Evolutionary conservation across 1,140 invertebrate species (phyloP).

Genomic region (Eupristina koningsbergeri): DNA sequence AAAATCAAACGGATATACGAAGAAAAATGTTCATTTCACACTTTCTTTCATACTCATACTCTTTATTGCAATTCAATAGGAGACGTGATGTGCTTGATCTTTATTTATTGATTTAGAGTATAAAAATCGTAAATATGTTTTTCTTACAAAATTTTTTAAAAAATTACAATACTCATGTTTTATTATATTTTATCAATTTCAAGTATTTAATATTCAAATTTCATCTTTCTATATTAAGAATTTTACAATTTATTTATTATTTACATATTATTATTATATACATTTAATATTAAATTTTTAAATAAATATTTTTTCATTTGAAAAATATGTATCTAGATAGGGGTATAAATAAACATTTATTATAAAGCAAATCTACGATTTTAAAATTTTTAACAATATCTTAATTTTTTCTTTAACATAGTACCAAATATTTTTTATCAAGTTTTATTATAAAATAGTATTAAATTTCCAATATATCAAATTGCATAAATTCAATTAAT

Average conservation of each 20-base stretch:
- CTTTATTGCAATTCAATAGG: neutral
- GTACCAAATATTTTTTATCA: too few species aligned
- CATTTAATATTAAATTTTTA: neutral
- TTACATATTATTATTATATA: neutral
- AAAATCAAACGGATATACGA: conserved; percentile 26
- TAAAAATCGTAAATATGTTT: neutral
- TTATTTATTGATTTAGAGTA: neutral
- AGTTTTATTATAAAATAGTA: too few species aligned
- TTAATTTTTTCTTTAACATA: too few species aligned
- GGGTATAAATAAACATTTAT: too few species aligned
- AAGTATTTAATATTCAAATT: too few species aligned
- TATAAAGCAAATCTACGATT: too few species aligned
- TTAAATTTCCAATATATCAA: neutral
- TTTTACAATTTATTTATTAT: neutral
- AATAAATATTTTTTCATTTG: too few species aligned
- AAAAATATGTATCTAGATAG: too few species aligned
- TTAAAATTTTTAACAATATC: too few species aligned
- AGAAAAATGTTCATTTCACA: conserved; percentile 23
- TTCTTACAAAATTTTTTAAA: neutral
- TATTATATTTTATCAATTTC: too few species aligned
- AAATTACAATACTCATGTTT: neutral
- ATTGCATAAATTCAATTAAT: neutral
- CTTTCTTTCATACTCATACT: neutral
- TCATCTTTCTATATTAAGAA: neutral
- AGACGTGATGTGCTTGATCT: neutral